Evolutionary conservation across 2,113 vertebrate genomes (phyloP), one percentile per base, ranked within the genome.

Genomic region (Tamias sibiricus): DNA sequence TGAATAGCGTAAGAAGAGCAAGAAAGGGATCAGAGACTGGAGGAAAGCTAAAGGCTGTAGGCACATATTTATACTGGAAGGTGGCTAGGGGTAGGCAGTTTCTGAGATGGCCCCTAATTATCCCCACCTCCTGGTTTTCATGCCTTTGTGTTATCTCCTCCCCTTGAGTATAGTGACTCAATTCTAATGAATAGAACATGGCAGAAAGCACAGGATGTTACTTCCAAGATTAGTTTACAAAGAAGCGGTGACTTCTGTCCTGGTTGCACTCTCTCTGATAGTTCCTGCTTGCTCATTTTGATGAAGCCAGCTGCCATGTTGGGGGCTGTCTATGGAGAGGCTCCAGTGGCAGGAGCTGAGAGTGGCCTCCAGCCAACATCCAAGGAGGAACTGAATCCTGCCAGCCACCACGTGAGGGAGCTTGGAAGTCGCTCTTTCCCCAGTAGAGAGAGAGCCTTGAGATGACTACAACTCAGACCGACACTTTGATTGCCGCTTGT

Each of bases 371-470:
- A 79, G 82, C 77, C 69, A 91, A 62, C 22, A 89, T 40, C 88
- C 6, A 11, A 66, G 32, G 52, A 95, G 92, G 62, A 82, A 44
- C 20, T 6, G 9, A 47, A 49, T 87, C 62, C 54, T 87, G 79
- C 91, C 91, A 84, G 49, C 42, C 71, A 13, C 28, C 47, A 54
- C 47, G 40, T 59, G 72, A 75, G 42, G n/a, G 57, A 87, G n/a
- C 35, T 97, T 87, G 75, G 91, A 95, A 93, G 40, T 54, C 66
- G 30, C 32, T 94, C 42, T 84, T 87, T 74, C 52, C 62, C 35
- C 75, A 80, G 28, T 5, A 66, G 83, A 94, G 47, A 66, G 83
- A 94, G 47, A 97, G 52, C 52, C 26, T 59, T 37, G 37, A 91
- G 72, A 80, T 40, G 68, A 79, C 54, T 82, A 40, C 68, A 89